Conservation (phyloP, 2,888 invertebrate species). For the Pristionchus japonicus region DNA sequence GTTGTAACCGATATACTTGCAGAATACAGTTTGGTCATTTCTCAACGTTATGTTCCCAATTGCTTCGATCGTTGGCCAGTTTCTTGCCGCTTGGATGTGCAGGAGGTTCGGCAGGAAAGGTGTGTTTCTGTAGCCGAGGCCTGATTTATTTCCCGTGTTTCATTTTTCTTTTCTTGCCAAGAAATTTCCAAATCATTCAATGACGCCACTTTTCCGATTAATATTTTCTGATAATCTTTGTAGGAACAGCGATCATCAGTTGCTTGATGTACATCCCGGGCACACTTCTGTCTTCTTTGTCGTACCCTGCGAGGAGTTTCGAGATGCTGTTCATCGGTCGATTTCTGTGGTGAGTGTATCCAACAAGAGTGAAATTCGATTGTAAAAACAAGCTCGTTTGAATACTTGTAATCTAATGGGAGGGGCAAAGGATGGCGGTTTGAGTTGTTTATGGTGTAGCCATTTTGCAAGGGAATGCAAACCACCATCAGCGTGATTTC, state of each 20-base stretch:
- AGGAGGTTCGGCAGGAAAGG: slow-evolving; percentile 47
- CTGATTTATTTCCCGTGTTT: too few species aligned
- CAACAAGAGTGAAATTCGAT: too few species aligned
- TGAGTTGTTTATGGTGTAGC: background rate
- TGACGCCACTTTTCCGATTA: too few species aligned
- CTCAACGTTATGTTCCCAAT: slow-evolving; percentile 55
- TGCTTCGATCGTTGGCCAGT: slow-evolving; percentile 56
- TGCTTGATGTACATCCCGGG: slow-evolving; percentile 38
- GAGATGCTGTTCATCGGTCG: slow-evolving; percentile 62
- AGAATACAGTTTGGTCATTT: slow-evolving; percentile 53
- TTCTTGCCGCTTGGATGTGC: slow-evolving; percentile 54
- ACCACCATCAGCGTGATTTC: background rate
- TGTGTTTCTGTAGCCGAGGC: too few species aligned
- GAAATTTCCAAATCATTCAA: too few species aligned
- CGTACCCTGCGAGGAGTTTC: slow-evolving; percentile 46
- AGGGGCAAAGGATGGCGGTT: background rate
- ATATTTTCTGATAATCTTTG: too few species aligned
- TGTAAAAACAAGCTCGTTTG: too few species aligned
- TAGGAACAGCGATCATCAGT: slow-evolving; percentile 13
- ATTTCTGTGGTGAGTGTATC: slow-evolving; percentile 56
- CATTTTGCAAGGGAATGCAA: background rate
- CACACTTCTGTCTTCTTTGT: background rate
- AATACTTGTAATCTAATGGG: background rate
- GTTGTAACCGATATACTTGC: background rate
- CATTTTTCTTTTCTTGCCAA: too few species aligned